Conservation (phyloP, 2,113 vertebrate species). For the Seriola rivoliana region DNA sequence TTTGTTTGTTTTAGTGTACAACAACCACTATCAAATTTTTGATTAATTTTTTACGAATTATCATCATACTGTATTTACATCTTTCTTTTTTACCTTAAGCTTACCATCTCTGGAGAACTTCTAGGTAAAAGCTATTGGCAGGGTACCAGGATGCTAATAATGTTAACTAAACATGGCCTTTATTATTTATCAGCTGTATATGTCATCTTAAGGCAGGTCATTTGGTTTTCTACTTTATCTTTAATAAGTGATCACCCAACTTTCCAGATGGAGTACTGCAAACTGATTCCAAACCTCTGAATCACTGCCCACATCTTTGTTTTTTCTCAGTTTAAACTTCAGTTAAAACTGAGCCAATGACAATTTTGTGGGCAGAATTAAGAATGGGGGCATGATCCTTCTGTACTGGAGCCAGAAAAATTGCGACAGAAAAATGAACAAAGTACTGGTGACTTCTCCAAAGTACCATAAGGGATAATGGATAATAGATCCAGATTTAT, state of each 20-base stretch:
- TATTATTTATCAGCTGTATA: neutral
- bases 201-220: neutral
- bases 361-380: neutral
- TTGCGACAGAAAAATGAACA: neutral
- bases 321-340: neutral
- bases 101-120: neutral
- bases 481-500: neutral
- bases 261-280: neutral
- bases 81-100: neutral
- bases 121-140: too few species aligned
- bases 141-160: neutral
- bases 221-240: neutral
- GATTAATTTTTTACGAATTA: neutral
- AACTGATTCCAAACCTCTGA: neutral
- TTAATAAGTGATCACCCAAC: neutral
- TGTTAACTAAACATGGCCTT: neutral
- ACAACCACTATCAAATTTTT: neutral
- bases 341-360: neutral
- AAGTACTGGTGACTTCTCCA: neutral
- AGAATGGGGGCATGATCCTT: neutral
- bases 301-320: neutral
- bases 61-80: neutral
- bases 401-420: neutral
- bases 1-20: conserved; percentile 6
- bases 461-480: neutral